Base-by-base conservation (phyloP, 2,888 invertebrate species). In the Labia minor region DNA sequence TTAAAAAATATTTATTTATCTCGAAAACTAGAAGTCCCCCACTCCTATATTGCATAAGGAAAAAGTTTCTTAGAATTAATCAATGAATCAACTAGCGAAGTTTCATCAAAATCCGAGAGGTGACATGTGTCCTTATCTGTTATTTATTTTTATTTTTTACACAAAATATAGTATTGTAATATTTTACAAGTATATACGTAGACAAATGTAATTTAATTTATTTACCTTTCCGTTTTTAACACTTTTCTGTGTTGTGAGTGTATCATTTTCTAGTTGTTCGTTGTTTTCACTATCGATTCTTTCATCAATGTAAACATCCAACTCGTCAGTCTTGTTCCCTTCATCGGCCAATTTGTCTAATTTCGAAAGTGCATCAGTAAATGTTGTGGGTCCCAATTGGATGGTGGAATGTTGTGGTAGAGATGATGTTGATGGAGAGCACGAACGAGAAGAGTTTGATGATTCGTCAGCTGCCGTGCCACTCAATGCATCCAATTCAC, bases 401-500 rank as follows among this genome's bases (percentile, higher is more conserved):
- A 26, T 8, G 8, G 3, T 6, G 26, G 26, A 26, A 26, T 26
- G 26, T 26, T 26, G 26, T n/a, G n/a, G n/a, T n/a, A n/a, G n/a
- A 33, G 33, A 11, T 16, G 14, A 2, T 8, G 3, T 49, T 49
- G 49, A n/a, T 8, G 49, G 49, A 2, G 49, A 49, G 2, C 6
- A 4, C 16, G 49, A 49, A 8, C 49, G 3, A 8, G 49, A 10
- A 8, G 49, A 49, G 14, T 4, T n/a, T 3, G 49, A 14, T 3
- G 49, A 49, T 21, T 16, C 64, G 2, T 64, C 19, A 3, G n/a
- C 37, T 49, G 61, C 65, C n/a, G 49, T 62, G 2, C 11, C 21
- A 21, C 6, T 63, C 19, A 68, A 63, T 37, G 65, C 68, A 61
- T 67, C 69, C 66, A 70, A 68, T 61, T 71, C 73, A 63, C 72